These are phyloP conservation scores for Temnopleurus reevesii DNA, from an alignment of 53 echinoderm and acorn worm genomes.

Conservation along the genomic window DNA sequence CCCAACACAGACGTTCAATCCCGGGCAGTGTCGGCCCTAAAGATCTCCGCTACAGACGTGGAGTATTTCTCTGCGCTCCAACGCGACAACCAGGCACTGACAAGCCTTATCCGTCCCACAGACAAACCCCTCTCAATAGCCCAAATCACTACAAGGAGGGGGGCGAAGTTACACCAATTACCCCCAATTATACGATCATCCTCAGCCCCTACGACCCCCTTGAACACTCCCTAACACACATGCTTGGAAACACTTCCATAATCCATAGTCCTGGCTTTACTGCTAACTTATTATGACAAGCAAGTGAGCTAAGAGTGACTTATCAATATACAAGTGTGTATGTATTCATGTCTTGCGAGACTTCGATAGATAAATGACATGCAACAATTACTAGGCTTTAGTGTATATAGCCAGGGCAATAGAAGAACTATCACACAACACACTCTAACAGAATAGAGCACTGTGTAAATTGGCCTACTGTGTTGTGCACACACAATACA, in stretches of 20 bases:
- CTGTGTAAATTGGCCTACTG: slow-evolving; percentile 60
- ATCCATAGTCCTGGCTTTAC: slow-evolving; percentile 10
- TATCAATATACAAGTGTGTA: slow-evolving; percentile 60
- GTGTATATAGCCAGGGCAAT: slow-evolving; percentile 57
- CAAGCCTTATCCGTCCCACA: slow-evolving; percentile 14
- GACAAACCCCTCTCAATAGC: slow-evolving; percentile 39
- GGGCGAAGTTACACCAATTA: slow-evolving; percentile 36
- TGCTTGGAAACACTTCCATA: not conserved
- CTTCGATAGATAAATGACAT: slow-evolving; percentile 54
- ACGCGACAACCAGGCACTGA: not conserved
- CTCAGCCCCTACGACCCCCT: not conserved
- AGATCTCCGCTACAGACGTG: slow-evolving; percentile 5
- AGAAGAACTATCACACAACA: slow-evolving; percentile 25
- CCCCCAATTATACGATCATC: slow-evolving; percentile 46
- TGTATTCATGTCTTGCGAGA: slow-evolving; percentile 54
- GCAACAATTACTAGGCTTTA: slow-evolving; percentile 60
- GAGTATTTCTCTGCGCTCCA: not conserved
- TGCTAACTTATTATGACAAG: slow-evolving; percentile 11
- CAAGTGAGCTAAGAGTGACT: slow-evolving; percentile 19
- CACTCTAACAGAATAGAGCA: slow-evolving; percentile 34
- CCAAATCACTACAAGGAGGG: slow-evolving; percentile 31
- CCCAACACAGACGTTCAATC: slow-evolving; percentile 3
- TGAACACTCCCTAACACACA: not conserved
- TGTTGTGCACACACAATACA: slow-evolving; percentile 60
- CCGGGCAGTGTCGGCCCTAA: not conserved